A percentile compares a stretch with the other conserved stretches of the same genome.
Evolutionary conservation across 2,888 invertebrate species (phyloP).

Genomic region (Macrophya alboannulata): DNA sequence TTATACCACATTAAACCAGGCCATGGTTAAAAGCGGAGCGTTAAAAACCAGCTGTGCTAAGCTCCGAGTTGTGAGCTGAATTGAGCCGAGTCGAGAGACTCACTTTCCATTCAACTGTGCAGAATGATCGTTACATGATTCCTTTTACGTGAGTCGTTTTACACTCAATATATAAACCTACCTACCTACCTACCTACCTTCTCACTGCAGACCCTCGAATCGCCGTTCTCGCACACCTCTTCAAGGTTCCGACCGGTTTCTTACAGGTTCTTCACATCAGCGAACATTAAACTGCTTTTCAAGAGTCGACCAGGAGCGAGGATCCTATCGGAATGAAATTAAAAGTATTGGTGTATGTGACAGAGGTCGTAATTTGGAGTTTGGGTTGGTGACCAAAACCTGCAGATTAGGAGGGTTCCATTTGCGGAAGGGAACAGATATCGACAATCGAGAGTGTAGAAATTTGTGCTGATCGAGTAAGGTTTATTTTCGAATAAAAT

Average conservation of each 20-base stretch:
- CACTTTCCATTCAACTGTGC: conserved; percentile 68
- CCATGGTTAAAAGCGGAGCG: conserved; percentile 63
- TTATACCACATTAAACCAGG: conserved; percentile 64
- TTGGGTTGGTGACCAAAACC: neutral
- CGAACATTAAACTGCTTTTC: neutral
- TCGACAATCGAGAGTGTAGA: too few species aligned
- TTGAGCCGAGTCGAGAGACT: conserved; percentile 54
- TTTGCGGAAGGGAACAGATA: too few species aligned
- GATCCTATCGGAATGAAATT: neutral
- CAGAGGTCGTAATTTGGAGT: neutral
- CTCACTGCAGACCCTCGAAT: neutral
- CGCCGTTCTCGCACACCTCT: conserved; percentile 38
- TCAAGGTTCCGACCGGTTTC: conserved; percentile 54
- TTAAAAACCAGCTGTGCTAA: conserved; percentile 27
- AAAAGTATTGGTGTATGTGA: neutral
- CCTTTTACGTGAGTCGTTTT: conserved; percentile 45
- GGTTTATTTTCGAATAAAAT: too few species aligned
- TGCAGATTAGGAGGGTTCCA: too few species aligned
- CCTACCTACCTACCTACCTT: neutral
- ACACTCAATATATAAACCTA: conserved; percentile 1
- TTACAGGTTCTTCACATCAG: neutral
- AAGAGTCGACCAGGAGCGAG: neutral
- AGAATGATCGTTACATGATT: conserved; percentile 31
- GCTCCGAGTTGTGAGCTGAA: neutral
- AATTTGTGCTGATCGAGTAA: too few species aligned